These are phyloP conservation scores for Trissonchulus latispiculum DNA, from an alignment of 2,888 invertebrate genomes.

Conservation along the genomic window DNA sequence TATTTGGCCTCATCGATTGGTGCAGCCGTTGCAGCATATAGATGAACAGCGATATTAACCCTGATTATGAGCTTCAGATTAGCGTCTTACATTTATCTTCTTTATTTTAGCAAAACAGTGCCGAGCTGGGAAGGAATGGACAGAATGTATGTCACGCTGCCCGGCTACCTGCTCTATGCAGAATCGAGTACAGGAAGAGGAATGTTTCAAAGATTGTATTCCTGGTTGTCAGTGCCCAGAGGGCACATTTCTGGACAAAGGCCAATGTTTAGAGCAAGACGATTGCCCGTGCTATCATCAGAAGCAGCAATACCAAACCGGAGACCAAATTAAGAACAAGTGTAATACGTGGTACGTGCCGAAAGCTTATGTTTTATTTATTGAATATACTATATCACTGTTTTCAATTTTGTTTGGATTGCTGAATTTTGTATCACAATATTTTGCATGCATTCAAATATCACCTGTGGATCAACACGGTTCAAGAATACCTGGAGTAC, in stretches of 20 bases:
- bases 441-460: too few species aligned
- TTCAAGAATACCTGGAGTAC: too few species aligned
- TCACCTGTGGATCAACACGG: too few species aligned
- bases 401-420: too few species aligned
- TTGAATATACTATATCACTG: too few species aligned
- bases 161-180: constrained; percentile 31
- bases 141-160: constrained; percentile 20
- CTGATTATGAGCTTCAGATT: too few species aligned
- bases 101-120: constrained; percentile 16
- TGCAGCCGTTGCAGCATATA: too few species aligned
- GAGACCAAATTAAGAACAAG: constrained; percentile 63
- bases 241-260: constrained; percentile 17
- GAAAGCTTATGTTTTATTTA: too few species aligned
- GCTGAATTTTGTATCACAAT: too few species aligned
- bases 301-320: constrained; percentile 66
- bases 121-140: constrained; percentile 11
- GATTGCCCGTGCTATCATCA: constrained; percentile 83
- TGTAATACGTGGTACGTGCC: constrained; percentile 65
- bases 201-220: constrained; percentile 63
- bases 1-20: too few species aligned
- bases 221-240: constrained; percentile 22
- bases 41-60: too few species aligned
- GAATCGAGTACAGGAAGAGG: constrained; percentile 43
- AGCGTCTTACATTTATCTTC: too few species aligned
- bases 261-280: constrained; percentile 57